Evolutionary conservation across 1,140 invertebrate genomes (phyloP).

Genomic region (Drosophila obscura): DNA sequence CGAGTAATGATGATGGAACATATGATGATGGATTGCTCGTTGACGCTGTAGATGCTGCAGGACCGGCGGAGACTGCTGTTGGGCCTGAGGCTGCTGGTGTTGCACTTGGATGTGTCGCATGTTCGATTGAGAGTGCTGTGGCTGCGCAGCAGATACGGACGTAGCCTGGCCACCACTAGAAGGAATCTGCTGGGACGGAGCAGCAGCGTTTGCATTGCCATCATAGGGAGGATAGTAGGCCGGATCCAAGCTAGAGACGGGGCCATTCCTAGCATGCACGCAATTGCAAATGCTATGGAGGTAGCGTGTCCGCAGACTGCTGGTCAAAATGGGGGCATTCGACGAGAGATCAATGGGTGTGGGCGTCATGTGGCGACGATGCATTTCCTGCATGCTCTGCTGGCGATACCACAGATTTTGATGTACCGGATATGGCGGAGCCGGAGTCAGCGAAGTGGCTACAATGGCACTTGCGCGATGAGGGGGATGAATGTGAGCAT

Average conservation of each 20-base stretch:
- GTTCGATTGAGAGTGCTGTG: conserved; percentile 1
- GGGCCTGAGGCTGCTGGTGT: conserved; percentile 41
- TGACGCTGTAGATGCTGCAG: conserved; percentile 76
- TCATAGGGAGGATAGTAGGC: conserved; percentile 75
- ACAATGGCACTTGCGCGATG: conserved; percentile 68
- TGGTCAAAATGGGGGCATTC: conserved; percentile 71
- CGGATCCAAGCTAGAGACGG: conserved; percentile 79
- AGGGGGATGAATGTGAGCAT: conserved; percentile 73
- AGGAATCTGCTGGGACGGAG: conserved; percentile 8
- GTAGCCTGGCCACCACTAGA: not conserved
- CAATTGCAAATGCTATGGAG: conserved; percentile 74
- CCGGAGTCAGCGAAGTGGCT: conserved; percentile 64
- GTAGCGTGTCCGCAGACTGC: conserved; percentile 67
- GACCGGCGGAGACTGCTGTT: conserved; percentile 35
- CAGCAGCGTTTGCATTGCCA: conserved; percentile 25
- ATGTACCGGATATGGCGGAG: conserved; percentile 89
- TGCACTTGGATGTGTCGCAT: conserved; percentile 20
- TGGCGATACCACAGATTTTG: conserved; percentile 90
- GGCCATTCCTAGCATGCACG: conserved; percentile 71
- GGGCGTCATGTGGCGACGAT: conserved; percentile 81
- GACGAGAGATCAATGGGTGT: conserved; percentile 81
- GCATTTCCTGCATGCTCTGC: conserved; percentile 87
- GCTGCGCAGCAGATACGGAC: conserved; percentile 13
- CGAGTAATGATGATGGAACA: conserved; percentile 87
- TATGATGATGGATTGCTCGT: conserved; percentile 86